Base-by-base conservation (phyloP, 2,797 vertebrate species). In the Mus caroli region DNA sequence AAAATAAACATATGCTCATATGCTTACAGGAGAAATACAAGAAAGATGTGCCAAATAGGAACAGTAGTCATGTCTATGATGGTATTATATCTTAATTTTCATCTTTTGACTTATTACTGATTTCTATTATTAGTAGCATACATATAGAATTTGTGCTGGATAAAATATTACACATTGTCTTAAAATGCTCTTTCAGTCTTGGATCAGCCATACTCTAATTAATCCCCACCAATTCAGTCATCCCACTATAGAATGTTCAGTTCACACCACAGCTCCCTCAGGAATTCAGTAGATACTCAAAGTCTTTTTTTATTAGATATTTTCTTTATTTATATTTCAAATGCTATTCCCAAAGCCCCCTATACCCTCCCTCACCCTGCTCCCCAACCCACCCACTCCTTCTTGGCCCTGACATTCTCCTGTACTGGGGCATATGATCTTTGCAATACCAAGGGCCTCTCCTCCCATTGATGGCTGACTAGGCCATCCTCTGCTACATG, bases 181-280 rank as follows among this genome's bases (percentile, higher is more conserved):
- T 84, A 76, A 91, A 88, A 88, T 77, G 24, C 6, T 62, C 8
- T 71, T 90, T 87, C 52, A 85, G 46, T 54, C 31, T 90, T 86
- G 67, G 46, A 58, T 20, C 20, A 37, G 52, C 22, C 75, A 17
- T 28, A 75, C 56, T 82, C 34, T 19, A 22, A 84, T 43, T 5
- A 54, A 77, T 60, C 34, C 24, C 26, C 77, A 34, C 8, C 77
- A 78, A 64, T 1, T 8, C 56, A 93, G 7, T 46, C 3, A 3
- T 17, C 15, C 24, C 26, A 34, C 40, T 46, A 50, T 13, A 50
- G 15, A 84, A 50, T 8, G 10, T 50, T 64, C 17, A 83, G 3
- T 62, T 93, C 60, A 79, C 26, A 77, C 56, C 11, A 50, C 1
- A n/a, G 13, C 12, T 8, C 73, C 50, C 52, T 87, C 43, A 56